Conservation (phyloP, 2,888 invertebrate genomes). For the Acrobasis suavella region DNA sequence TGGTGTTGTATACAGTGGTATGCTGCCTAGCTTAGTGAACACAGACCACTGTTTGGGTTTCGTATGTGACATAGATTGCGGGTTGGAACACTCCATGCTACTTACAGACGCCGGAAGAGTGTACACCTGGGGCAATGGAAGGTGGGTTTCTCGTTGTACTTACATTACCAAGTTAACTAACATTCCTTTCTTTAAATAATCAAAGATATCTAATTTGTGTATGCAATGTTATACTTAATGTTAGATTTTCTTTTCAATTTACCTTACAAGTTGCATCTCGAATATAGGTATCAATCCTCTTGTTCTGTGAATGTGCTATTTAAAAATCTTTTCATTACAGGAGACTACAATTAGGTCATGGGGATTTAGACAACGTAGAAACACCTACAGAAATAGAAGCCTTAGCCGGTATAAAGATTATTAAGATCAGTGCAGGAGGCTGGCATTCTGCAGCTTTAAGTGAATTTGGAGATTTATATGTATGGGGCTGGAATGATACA, state of each 20-base stretch:
- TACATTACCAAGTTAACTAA: no score
- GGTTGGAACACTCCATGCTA: conserved; percentile 90
- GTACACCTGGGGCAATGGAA: conserved; percentile 92
- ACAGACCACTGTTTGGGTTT: conserved; percentile 75
- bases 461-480: conserved; percentile 90
- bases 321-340: conserved; percentile 72
- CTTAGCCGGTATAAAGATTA: conserved; percentile 88
- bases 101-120: conserved; percentile 87
- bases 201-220: no score
- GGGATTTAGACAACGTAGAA: conserved; percentile 84
- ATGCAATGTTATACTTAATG: no score
- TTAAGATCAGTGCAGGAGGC: conserved; percentile 88
- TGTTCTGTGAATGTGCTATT: background rate
- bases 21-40: conserved; percentile 84
- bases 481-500: conserved; percentile 95
- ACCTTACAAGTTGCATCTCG: no score
- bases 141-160: conserved; percentile 59
- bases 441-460: conserved; percentile 94
- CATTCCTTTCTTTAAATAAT: no score
- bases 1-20: conserved; percentile 76
- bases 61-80: conserved; percentile 86
- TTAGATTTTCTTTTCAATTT: no score
- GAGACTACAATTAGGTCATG: conserved; percentile 93
- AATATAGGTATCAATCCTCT: no score
- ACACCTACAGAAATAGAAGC: conserved; percentile 86